Conservation (phyloP, 92 coral and sea anemone genomes). For the Parazoanthus darwini region DNA sequence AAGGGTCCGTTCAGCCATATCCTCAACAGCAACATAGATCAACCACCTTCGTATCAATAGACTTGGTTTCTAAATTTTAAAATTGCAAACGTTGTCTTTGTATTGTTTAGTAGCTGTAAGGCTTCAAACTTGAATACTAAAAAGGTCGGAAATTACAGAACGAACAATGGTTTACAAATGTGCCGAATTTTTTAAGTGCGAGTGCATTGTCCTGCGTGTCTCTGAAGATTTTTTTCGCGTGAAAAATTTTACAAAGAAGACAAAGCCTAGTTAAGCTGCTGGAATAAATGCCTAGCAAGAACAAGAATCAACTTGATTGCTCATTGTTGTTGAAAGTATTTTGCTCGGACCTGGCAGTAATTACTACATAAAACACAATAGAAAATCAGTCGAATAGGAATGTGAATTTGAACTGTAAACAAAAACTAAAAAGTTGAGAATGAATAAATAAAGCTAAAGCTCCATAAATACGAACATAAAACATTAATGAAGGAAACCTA, state of each 20-base stretch:
- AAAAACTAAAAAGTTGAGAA: conserved; percentile 1
- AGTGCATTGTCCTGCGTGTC: conserved; percentile 13
- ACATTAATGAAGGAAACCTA: conserved; percentile 1
- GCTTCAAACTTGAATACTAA: conserved; percentile 37
- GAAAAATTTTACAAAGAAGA: conserved; percentile 27
- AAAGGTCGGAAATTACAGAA: not conserved
- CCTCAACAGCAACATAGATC: conserved; percentile 26
- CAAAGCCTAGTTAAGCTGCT: conserved; percentile 25
- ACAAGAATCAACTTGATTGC: conserved; percentile 36
- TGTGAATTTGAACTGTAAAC: conserved; percentile 35
- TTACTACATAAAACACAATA: conserved; percentile 36
- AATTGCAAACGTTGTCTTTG: conserved; percentile 18
- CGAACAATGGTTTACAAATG: conserved; percentile 8
- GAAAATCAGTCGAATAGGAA: not conserved
- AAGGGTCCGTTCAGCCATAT: not conserved
- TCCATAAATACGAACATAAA: not conserved
- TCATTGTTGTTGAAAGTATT: conserved; percentile 34
- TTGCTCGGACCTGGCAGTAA: conserved; percentile 29
- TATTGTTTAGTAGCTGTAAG: conserved; percentile 11
- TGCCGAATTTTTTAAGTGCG: conserved; percentile 2
- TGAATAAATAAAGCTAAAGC: conserved; percentile 6
- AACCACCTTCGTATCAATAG: not conserved
- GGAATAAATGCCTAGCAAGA: conserved; percentile 23
- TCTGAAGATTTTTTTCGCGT: conserved; percentile 42
- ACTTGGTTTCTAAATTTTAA: not conserved